Base-by-base conservation (phyloP, 1,140 invertebrate species). In the Bombus waltoni region DNA sequence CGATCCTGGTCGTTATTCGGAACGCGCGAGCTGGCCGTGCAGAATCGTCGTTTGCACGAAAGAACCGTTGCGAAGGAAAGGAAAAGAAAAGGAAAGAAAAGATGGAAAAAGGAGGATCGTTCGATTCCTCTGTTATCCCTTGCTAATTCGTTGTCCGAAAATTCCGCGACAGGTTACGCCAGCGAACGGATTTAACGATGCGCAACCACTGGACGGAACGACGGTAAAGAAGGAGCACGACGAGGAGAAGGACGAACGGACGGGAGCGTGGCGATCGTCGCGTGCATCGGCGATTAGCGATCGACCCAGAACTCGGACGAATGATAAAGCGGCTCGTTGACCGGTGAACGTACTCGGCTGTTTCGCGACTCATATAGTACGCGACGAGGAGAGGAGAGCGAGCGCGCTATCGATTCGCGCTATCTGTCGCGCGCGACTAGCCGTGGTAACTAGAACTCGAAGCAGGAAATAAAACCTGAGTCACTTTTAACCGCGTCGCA, bases 391-490 rank as follows among this genome's bases (percentile, higher is more conserved):
- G 65, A 32, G 65, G 40, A 44, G 71, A 73, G 42, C 0, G 15
- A 11, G 6, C n/a, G 25, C n/a, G n/a, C 18, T 72, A 62, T 71
- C 76, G 68, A 62, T 85, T 86, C 66, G 65, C 83, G 78, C 62
- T 77, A 77, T 77, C 70, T 59, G 70, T 75, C 59, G 80, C 44
- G 22, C 53, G 42, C 66, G 72, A 59, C 70, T 59, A 68, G 76
- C 38, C 75, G 68, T n/a, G 68, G 72, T 87, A 89, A 89, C 78
- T 85, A 74, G 85, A 89, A 85, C 88, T 89, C 88, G 70, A 84
- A 90, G 88, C 81, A 87, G 89, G 89, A 90, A 90, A 90, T 90
- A 87, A 90, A 90, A 90, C 81, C 89, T 89, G 88, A 89, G 78
- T 90, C 89, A 90, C 88, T 88, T 90, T 90, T 84, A 89, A 90